Evolutionary conservation across 2,888 invertebrate species (phyloP), one percentile per base, ranked within the genome.

Genomic region (Osmoderma eremita): DNA sequence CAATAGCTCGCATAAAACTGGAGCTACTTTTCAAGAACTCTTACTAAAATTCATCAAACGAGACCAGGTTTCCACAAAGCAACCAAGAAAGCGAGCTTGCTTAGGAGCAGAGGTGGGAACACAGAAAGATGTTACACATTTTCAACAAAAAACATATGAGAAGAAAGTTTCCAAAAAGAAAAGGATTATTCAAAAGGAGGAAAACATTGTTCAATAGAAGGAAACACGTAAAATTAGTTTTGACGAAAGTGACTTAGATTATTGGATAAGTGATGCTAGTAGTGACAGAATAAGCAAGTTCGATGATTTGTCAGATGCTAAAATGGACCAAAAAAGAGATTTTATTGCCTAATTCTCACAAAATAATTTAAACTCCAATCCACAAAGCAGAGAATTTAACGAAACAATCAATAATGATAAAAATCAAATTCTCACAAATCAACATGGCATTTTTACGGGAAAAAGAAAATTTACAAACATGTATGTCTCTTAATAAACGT

Each of bases 21-120:
- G 53, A 42, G 41, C 49, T 65, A 53, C 54, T 62, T 68, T 68
- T 65, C 61, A 68, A 62, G 68, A 61, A 38, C 54, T 68, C 22
- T 56, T 68, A 68, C 65, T 65, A 53, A 65, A 41, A 68, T 65
- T 62, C 39, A 30, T 68, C 30, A 68, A 68, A 68, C 58, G 65
- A 61, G 68, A 68, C 58, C 64, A 68, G 30, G 56, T 62, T 65
- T 54, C 65, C 65, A 62, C 54, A 54, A 68, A 68, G 38, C 62
- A 65, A 65, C 62, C 62, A 49, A 62, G 63, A 65, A 68, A 51
- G 61, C 65, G 65, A 68, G 53, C 65, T 68, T 65, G 65, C 36
- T 64, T 68, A 24, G 24, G 24, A 56, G 63, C 67, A 15, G 67
- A 67, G 41, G 63, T 67, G 24, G 63, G 63, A 56, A 67, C 50